Base-by-base conservation (phyloP, 2,888 invertebrate genomes). In the Polydrusus pterygomalis region DNA sequence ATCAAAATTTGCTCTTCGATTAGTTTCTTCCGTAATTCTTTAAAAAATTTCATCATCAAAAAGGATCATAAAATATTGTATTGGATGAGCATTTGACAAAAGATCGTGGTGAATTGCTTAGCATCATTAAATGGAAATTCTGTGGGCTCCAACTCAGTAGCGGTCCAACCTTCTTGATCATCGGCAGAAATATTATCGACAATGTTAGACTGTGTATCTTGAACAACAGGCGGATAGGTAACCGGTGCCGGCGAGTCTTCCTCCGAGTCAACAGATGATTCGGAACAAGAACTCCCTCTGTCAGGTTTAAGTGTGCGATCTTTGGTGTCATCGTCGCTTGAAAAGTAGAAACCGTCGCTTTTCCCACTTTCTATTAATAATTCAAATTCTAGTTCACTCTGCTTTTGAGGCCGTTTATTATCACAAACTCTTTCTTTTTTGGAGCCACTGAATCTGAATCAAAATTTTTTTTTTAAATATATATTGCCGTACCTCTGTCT, bases 171-270 rank as follows among this genome's bases (percentile, higher is more conserved):
- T 43, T 43, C 13, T 43, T 43, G 8, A 43, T 7, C 43, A 43
- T 43, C 38, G 38, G 6, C 38, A 38, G 38, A 9, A 38, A 38
- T 38, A 38, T 38, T 38, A 38, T 38, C 43, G 43, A 8, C 13
- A 2, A 43, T 43, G 13, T 43, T 43, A 43, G 43, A 6, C 43
- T 43, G 43, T 43, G 43, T 43, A 43, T 43, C 43, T 43, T 43
- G 43, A 13, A 43, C 43, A 43, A 43, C 43, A 43, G 43, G 43
- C n/a, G n/a, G n/a, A n/a, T n/a, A n/a, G n/a, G n/a, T n/a, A n/a
- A n/a, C n/a, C n/a, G n/a, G n/a, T n/a, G n/a, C n/a, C n/a, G n/a
- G n/a, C 13, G 43, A 2, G 43, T 11, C 43, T 8, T 43, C 43
- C 43, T 43, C 13, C 13, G 43, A 43, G 13, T 43, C 43, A 11